Conservation (phyloP, 2,888 invertebrate genomes). For the Dendrolimus houi region DNA sequence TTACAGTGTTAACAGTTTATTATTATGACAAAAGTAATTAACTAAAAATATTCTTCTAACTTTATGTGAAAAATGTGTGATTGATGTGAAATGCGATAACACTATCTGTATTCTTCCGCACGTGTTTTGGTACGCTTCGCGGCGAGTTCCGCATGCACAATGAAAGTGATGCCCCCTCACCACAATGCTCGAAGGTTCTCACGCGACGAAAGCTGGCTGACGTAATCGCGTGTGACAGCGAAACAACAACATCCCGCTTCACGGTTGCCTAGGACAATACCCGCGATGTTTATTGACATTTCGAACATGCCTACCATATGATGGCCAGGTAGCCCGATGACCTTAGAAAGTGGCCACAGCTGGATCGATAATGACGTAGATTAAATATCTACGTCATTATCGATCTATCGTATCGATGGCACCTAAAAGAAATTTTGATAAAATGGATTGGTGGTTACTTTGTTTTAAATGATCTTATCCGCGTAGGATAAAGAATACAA, state of each 20-base stretch:
- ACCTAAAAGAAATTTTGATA: too few relatives aligned
- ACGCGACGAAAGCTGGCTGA: slow-evolving; percentile 62
- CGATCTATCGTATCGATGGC: too few relatives aligned
- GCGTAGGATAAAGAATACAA: too few relatives aligned
- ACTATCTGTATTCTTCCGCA: slow-evolving; percentile 15
- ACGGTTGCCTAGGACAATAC: background rate
- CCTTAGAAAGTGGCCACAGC: background rate
- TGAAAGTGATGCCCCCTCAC: slow-evolving; percentile 54
- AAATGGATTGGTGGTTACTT: too few relatives aligned
- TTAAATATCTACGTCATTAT: too few relatives aligned
- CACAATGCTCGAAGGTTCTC: slow-evolving; percentile 51
- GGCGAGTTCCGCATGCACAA: slow-evolving; percentile 42
- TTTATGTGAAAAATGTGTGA: too few relatives aligned
- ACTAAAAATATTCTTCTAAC: too few relatives aligned
- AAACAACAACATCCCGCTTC: slow-evolving; percentile 2
- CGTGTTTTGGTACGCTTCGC: slow-evolving; percentile 15
- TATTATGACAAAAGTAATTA: too few relatives aligned
- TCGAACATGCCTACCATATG: background rate
- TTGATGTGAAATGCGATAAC: background rate
- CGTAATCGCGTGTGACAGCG: slow-evolving; percentile 36
- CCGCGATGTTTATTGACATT: background rate
- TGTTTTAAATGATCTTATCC: too few relatives aligned
- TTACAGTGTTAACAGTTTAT: too few relatives aligned
- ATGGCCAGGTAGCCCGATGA: background rate
- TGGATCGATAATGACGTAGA: background rate